phyloP scores from a whole-genome alignment of 2,888 invertebrate genomes.

The Yponomeuta plumbellus region DNA sequence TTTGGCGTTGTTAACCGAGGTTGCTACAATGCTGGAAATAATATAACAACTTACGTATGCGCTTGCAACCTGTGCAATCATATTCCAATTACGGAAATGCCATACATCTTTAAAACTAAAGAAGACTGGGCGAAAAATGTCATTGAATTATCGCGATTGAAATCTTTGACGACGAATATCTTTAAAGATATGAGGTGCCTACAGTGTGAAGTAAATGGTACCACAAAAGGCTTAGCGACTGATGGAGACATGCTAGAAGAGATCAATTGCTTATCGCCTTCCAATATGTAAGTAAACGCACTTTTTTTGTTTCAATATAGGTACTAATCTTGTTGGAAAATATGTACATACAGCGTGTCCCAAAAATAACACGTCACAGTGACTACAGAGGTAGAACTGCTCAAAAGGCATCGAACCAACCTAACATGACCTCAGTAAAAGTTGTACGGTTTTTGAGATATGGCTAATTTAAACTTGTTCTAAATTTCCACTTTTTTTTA shows the following conservation, averaged over 20 bases:
- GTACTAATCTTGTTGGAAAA: background rate
- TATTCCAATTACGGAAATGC: constrained; percentile 55
- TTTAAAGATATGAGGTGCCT: constrained; percentile 56
- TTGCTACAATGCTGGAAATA: constrained; percentile 49
- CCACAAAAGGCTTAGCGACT: constrained; percentile 26
- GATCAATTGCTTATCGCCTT: constrained; percentile 46
- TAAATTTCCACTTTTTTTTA: too few species aligned
- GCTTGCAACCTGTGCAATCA: constrained; percentile 62
- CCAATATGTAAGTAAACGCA: constrained; percentile 45
- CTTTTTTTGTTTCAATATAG: background rate
- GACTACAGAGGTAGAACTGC: too few species aligned
- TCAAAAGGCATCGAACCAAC: too few species aligned
- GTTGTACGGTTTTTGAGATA: too few species aligned
- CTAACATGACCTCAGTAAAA: too few species aligned
- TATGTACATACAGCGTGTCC: background rate
- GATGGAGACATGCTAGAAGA: constrained; percentile 33
- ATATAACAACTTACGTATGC: constrained; percentile 52
- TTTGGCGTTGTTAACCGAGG: constrained; percentile 60
- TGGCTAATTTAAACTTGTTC: too few species aligned
- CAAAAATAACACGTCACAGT: too few species aligned
- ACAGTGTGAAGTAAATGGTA: constrained; percentile 51
- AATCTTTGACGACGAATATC: constrained; percentile 46
- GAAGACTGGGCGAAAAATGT: constrained; percentile 54
- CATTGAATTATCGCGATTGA: constrained; percentile 48
- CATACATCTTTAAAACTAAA: constrained; percentile 45